These are phyloP conservation scores for Phthorimaea operculella DNA, from an alignment of 1,140 invertebrate species.

Conservation along the genomic window DNA sequence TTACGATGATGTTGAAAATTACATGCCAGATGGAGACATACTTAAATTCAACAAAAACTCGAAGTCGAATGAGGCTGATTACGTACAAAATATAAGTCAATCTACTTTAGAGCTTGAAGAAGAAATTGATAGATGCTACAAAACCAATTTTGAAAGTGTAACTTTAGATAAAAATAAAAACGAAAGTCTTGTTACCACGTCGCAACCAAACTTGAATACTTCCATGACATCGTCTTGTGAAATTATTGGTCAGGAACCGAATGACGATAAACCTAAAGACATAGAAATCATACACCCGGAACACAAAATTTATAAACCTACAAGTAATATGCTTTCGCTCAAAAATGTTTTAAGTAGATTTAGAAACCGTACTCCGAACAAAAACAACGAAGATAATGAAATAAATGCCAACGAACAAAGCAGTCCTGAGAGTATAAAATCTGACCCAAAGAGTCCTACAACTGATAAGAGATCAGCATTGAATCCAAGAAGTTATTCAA, in stretches of 20 bases:
- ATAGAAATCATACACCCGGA: constrained; percentile 73
- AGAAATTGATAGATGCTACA: constrained; percentile 65
- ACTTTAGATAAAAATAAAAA: constrained; percentile 52
- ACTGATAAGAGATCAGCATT: constrained; percentile 51
- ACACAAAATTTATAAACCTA: constrained; percentile 79
- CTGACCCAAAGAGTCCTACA: constrained; percentile 51
- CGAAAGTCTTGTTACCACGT: constrained; percentile 38
- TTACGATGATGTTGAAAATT: constrained; percentile 69
- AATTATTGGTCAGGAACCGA: constrained; percentile 45
- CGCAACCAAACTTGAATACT: constrained; percentile 47
- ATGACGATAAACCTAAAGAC: constrained; percentile 54
- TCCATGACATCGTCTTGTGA: constrained; percentile 65
- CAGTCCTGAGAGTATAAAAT: constrained; percentile 44
- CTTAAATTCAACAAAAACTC: constrained; percentile 69
- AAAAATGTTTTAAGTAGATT: constrained; percentile 63
- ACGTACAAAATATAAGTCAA: constrained; percentile 65
- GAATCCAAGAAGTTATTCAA: constrained; percentile 63
- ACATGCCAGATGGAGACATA: constrained; percentile 61
- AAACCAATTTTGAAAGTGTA: constrained; percentile 59
- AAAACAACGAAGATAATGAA: constrained; percentile 47
- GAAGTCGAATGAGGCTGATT: constrained; percentile 53
- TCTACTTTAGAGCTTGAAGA: constrained; percentile 63
- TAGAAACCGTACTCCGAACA: constrained; percentile 51
- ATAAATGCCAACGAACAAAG: constrained; percentile 46
- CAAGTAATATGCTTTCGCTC: constrained; percentile 57